These are phyloP conservation scores for Zaprionus lachaisei DNA, from an alignment of 1,140 invertebrate species.

Conservation along the genomic window DNA sequence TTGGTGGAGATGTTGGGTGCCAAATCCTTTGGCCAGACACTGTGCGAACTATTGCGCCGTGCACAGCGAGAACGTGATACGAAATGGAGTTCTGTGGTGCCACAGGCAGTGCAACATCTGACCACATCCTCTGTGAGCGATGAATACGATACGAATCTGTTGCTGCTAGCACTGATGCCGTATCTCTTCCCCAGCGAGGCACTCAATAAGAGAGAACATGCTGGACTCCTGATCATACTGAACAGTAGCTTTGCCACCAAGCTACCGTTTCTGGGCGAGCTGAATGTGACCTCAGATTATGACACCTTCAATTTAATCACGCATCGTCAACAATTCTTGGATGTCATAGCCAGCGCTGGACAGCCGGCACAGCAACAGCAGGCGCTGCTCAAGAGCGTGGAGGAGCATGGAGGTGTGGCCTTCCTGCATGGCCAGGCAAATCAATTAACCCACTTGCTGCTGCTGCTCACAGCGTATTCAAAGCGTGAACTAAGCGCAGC, in stretches of 20 bases:
- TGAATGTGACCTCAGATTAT: constrained; percentile 34
- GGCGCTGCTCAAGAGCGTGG: constrained; percentile 57
- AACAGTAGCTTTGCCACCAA: constrained; percentile 56
- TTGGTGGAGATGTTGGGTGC: constrained; percentile 84
- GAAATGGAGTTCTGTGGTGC: constrained; percentile 83
- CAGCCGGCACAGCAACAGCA: constrained; percentile 47
- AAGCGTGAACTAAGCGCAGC: constrained; percentile 34
- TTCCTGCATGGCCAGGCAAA: constrained; percentile 50
- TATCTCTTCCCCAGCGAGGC: constrained; percentile 61
- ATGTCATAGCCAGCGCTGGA: constrained; percentile 56
- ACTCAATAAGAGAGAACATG: constrained; percentile 20
- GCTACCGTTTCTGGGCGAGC: constrained; percentile 51
- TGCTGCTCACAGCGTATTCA: constrained; percentile 71
- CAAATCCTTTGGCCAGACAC: constrained; percentile 58
- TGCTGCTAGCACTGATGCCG: constrained; percentile 74
- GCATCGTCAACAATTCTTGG: constrained; percentile 71
- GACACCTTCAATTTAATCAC: constrained; percentile 41
- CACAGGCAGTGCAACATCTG: constrained; percentile 81
- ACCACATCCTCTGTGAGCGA: constrained; percentile 52
- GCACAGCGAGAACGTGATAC: constrained; percentile 44
- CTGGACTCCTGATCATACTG: constrained; percentile 49
- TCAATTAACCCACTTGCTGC: constrained; percentile 65
- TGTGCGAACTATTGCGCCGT: constrained; percentile 72
- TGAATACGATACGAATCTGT: constrained; percentile 64
- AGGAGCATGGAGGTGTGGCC: constrained; percentile 53